Percentiles rank a stretch among this genome's conserved stretches.
Evolutionary conservation across 2,113 vertebrate genomes (phyloP).

Genomic region (Monopterus albus): DNA sequence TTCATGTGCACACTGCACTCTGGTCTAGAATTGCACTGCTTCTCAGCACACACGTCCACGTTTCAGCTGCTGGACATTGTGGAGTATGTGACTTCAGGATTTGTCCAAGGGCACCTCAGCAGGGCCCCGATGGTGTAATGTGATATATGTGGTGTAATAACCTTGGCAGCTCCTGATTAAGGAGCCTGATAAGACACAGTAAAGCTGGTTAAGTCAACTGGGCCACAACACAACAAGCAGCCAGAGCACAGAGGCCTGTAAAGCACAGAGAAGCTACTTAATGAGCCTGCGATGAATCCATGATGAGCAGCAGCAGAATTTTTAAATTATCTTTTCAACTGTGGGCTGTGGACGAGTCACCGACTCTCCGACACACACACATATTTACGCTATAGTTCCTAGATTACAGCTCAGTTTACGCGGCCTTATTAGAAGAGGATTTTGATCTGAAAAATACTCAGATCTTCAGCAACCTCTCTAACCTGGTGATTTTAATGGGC

Average conservation of each 20-base stretch:
- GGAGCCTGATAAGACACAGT: conserved; percentile 24
- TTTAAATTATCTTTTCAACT: conserved; percentile 1
- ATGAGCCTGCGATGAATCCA: conserved; percentile 6
- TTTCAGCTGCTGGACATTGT: background rate
- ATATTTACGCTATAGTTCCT: too few relatives aligned
- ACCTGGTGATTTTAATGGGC: too few relatives aligned
- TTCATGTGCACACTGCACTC: background rate
- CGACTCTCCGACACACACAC: too few relatives aligned
- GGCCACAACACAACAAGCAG: conserved; percentile 10
- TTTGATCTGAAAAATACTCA: too few relatives aligned
- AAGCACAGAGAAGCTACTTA: background rate
- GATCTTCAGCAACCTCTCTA: too few relatives aligned
- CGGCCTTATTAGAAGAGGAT: too few relatives aligned
- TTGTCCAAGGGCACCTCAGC: conserved; percentile 2
- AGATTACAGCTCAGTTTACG: too few relatives aligned
- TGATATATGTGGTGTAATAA: conserved; percentile 34
- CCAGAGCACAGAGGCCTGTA: conserved; percentile 7
- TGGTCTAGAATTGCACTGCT: background rate
- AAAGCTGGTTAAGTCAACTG: conserved; percentile 16
- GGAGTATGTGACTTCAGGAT: background rate
- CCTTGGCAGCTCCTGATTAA: conserved; percentile 23
- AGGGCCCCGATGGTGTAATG: background rate
- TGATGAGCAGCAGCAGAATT: background rate
- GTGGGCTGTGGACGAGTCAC: too few relatives aligned
- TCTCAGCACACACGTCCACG: background rate